Base-by-base conservation (phyloP, 2,888 invertebrate species). In the Meloe dianella region DNA sequence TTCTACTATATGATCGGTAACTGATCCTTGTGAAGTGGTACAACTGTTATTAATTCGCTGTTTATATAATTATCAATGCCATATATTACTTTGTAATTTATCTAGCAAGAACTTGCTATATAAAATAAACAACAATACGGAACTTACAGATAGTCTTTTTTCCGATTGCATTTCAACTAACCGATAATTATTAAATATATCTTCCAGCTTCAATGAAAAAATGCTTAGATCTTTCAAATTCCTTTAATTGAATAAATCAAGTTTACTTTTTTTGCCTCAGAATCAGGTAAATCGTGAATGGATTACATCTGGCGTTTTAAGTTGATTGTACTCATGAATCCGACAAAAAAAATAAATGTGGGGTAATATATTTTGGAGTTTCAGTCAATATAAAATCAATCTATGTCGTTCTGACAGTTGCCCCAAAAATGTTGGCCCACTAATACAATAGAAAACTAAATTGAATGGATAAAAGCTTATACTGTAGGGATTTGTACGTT, bases 11-110 rank as follows among this genome's bases (percentile, higher is more conserved):
- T n/a, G 5, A 35, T 35, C 76, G 73, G 74, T 73, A 74, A 77
- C 17, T 56, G 76, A 78, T 77, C 73, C 69, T 67, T 69, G 72
- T 63, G 73, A 75, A 75, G 67, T 71, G 66, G 61, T 67, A 71
- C 78, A 77, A 77, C 74, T 78, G 78, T 74, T 74, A 69, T 47
- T 38, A 61, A 65, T 65, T 38, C 41, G 51, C 30, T 14, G 51
- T 63, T 63, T 57, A 63, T 41, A 41, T 29, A 17, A 35, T 47
- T 62, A 56, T 29, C 56, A 62, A 20, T 47, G 20, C 47, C 17
- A 35, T n/a, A 41, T 41, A 17, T 17, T 41, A 41, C 38, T 47
- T 7, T 8, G 9, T 10, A 22, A 47, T 47, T 10, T 47, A 20
- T 20, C 20, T 12, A 22, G 12, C 47, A 20, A 20, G 8, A 20